Evolutionary conservation across 2,113 vertebrate species (phyloP), one percentile per base, ranked within the genome.

Genomic region (Ctenomys sociabilis): DNA sequence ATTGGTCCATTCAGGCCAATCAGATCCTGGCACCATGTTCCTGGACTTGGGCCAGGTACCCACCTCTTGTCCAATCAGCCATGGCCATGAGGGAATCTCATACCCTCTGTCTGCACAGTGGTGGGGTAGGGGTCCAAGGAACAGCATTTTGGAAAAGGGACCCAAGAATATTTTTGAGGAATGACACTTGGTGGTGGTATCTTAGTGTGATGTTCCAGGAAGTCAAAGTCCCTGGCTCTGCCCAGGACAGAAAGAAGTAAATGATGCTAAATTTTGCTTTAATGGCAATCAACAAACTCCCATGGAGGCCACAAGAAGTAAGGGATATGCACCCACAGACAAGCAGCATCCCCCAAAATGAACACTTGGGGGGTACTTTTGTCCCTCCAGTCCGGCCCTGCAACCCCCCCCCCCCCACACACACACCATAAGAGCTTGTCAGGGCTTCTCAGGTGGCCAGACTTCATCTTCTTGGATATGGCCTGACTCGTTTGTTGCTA

Each of bases 11-110:
- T 45, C 45, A 13, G 43, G 26, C 73, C 40, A 77, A 45, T 77
- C 73, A 45, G 73, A 43, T 77, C 40, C 40, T 45, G 73, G 40
- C 24, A 77, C 26, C 73, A 77, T 77, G 73, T 26, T 49, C 26
- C 43, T 77, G 49, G 43, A 45, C 73, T 9, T 32, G 13, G 13
- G 61, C 82, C 89, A 73, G 63, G 49, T 87, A 68, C 45, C 70
- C 70, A 70, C 61, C 26, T 77, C 43, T 96, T 84, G 84, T 88
- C 66, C 87, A 96, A 93, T 88, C 66, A 24, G 37, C 57, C 80
- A 16, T 70, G 73, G 40, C 66, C 16, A 68, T 17, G n/a, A 68
- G 30, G 54, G 24, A 40, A 8, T 70, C 70, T 78, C 80, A 57
- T n/a, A 14, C 32, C 49, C 59, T 84, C 17, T 0, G 37, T 12